Evolutionary conservation across 2,797 vertebrate species (phyloP).

Genomic region (Hydrocynus forskahlii): DNA sequence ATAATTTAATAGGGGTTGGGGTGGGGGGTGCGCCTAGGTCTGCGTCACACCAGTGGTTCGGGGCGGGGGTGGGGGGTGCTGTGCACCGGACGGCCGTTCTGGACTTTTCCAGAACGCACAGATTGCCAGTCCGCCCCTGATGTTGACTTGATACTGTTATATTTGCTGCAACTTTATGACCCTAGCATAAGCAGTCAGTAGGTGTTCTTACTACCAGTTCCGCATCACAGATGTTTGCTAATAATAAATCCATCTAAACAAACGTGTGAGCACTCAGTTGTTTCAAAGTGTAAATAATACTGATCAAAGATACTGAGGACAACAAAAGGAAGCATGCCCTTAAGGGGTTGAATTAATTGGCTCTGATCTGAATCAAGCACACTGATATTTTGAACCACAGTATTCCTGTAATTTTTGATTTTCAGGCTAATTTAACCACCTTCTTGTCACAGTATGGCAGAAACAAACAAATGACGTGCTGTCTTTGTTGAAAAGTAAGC

Average conservation of each 20-base stretch:
- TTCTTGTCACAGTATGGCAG: neutral
- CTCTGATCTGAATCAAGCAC: neutral
- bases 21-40: no score
- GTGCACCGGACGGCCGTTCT: no score
- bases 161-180: no score
- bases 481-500: neutral
- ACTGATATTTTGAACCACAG: neutral
- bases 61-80: no score
- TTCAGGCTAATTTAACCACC: constrained; percentile 1
- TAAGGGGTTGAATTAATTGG: constrained; percentile 14
- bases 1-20: no score
- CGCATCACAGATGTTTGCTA: neutral
- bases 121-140: no score
- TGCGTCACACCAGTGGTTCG: no score
- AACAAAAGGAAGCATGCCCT: neutral
- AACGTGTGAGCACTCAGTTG: neutral
- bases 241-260: neutral
- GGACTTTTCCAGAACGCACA: no score
- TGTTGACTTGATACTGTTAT: no score
- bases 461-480: neutral
- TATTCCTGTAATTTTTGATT: neutral
- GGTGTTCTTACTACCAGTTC: neutral
- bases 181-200: neutral
- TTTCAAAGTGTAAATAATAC: neutral
- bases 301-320: constrained; percentile 13